phyloP scores from a whole-genome alignment of 2,113 vertebrate genomes.

The Harpagus bidentatus region DNA sequence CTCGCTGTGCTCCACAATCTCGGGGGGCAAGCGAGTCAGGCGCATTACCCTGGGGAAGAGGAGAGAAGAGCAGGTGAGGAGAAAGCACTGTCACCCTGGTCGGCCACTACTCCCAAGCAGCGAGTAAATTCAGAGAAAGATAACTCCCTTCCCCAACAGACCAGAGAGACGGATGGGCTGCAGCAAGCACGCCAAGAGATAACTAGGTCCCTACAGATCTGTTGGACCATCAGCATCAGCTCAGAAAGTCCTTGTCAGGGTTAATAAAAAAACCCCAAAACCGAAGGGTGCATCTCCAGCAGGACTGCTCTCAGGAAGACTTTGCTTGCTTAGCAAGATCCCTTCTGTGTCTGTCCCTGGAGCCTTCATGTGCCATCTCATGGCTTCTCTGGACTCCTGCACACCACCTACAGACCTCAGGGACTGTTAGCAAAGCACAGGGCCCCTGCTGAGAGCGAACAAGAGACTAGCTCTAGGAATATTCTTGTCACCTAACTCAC shows the following conservation, averaged over 20 bases:
- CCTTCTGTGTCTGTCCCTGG: conserved; percentile 18
- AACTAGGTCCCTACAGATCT: background rate
- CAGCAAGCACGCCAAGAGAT: background rate
- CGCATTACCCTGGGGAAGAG: conserved; percentile 80
- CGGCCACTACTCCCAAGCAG: background rate
- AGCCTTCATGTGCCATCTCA: conserved; percentile 25
- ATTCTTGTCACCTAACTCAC: conserved; percentile 58
- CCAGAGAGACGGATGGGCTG: background rate
- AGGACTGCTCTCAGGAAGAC: conserved; percentile 19
- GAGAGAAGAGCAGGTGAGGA: background rate
- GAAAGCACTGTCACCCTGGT: background rate
- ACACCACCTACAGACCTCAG: conserved; percentile 31
- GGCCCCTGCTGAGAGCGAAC: background rate
- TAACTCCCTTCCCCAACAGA: conserved; percentile 26
- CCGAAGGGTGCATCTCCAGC: background rate
- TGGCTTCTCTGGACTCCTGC: conserved; percentile 33
- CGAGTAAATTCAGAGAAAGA: background rate
- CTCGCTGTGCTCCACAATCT: conserved; percentile 91
- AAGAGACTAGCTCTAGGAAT: conserved; percentile 50
- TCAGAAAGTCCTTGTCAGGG: background rate
- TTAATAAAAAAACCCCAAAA: background rate
- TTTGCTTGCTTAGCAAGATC: conserved; percentile 23
- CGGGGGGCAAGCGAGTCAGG: conserved; percentile 85
- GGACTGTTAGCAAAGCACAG: conserved; percentile 49
- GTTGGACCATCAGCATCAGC: background rate